Percentiles rank a stretch among this genome's conserved stretches.
These are phyloP conservation scores for Pseudorhombus dupliciocellatus DNA, from an alignment of 2,113 vertebrate species.

Conservation along the genomic window DNA sequence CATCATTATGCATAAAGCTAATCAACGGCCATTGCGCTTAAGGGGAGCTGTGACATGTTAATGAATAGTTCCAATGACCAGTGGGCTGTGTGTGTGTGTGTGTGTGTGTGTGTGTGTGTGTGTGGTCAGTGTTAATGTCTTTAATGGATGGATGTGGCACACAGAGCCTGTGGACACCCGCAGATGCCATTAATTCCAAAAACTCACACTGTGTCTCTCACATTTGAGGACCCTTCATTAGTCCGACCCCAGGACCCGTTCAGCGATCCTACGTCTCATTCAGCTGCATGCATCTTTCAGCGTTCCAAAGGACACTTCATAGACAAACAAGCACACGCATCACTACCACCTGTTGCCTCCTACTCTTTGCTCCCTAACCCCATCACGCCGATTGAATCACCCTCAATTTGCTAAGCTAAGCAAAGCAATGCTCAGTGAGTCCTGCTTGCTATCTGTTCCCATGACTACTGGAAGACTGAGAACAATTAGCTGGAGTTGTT, in stretches of 20 bases:
- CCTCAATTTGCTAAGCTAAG: no score
- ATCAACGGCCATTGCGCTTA: slow-evolving; percentile 69
- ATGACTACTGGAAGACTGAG: slow-evolving; percentile 58
- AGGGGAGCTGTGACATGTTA: slow-evolving; percentile 54
- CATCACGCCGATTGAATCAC: slow-evolving; percentile 46
- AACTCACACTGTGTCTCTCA: slow-evolving; percentile 48
- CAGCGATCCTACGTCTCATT: slow-evolving; percentile 7
- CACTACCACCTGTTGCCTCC: slow-evolving; percentile 41
- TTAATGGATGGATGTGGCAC: slow-evolving; percentile 61
- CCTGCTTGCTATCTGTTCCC: slow-evolving; percentile 53
- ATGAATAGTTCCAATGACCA: slow-evolving; percentile 60
- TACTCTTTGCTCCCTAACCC: slow-evolving; percentile 4
- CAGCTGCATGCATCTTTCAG: slow-evolving; percentile 17
- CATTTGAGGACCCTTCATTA: slow-evolving; percentile 62
- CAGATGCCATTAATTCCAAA: slow-evolving; percentile 63
- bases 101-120: slow-evolving; percentile 8
- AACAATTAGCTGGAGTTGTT: slow-evolving; percentile 20
- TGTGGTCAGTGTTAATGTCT: slow-evolving; percentile 57
- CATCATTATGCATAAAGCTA: slow-evolving; percentile 60
- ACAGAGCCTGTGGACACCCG: slow-evolving; percentile 67
- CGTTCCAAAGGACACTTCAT: no score
- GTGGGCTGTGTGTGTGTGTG: slow-evolving; percentile 26
- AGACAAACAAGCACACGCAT: slow-evolving; percentile 10
- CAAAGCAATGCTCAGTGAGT: slow-evolving; percentile 49
- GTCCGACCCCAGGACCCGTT: slow-evolving; percentile 21